Evolutionary conservation across 2,888 invertebrate genomes (phyloP).

Genomic region (Prosapia bicincta): DNA sequence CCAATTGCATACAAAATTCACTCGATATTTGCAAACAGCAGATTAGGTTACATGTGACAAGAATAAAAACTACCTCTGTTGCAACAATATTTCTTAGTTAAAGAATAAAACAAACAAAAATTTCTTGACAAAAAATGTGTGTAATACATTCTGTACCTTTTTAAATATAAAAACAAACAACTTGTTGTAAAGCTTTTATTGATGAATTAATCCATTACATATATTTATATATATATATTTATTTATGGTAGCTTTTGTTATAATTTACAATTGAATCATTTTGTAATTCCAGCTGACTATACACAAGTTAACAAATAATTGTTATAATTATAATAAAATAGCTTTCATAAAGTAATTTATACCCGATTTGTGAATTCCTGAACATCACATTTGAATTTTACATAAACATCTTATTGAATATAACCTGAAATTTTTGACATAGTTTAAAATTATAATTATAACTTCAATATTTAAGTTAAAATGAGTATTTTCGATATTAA

Average conservation of each 20-base stretch:
- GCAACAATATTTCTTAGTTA: no score
- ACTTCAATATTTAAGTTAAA: no score
- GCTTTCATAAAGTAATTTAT: background rate
- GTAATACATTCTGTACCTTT: no score
- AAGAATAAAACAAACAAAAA: no score
- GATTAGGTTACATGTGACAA: no score
- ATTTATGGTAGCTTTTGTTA: background rate
- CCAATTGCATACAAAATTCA: no score
- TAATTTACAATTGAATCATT: background rate
- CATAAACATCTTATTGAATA: background rate
- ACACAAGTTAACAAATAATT: background rate
- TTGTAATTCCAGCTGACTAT: background rate
- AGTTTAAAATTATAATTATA: no score
- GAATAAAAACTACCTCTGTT: no score
- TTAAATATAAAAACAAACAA: no score
- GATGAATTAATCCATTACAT: conserved; percentile 22
- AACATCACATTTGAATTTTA: background rate
- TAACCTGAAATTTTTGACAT: background rate
- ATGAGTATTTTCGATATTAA: no score
- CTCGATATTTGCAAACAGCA: no score
- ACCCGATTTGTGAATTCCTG: background rate
- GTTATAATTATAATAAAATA: background rate
- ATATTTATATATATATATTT: background rate
- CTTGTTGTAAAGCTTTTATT: conserved; percentile 9
- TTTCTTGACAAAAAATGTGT: no score